Evolutionary conservation across 2,113 vertebrate species (phyloP).

Genomic region (Uria aalge): DNA sequence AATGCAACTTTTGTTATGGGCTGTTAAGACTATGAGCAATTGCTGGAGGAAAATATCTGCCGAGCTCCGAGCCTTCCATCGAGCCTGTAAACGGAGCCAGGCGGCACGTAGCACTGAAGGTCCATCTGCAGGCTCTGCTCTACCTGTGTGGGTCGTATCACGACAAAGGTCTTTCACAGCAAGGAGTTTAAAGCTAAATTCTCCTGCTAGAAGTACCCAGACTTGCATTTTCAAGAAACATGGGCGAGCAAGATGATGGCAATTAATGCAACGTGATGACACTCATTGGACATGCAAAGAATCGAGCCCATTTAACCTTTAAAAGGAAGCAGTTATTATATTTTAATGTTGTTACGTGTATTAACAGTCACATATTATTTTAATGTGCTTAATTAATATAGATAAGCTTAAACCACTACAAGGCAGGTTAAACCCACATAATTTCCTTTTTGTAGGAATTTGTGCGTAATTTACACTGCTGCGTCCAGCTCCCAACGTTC

Average conservation of each 20-base stretch:
- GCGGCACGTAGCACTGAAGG: not conserved
- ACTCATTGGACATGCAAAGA: not conserved
- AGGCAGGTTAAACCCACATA: not conserved
- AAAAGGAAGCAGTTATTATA: conserved; percentile 9
- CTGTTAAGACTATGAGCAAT: not conserved
- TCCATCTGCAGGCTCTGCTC: not conserved
- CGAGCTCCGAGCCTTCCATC: not conserved
- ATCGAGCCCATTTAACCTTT: conserved; percentile 5
- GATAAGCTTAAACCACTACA: not conserved
- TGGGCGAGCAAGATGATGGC: not conserved
- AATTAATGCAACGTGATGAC: not conserved
- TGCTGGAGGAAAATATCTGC: not conserved
- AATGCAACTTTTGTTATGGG: not conserved
- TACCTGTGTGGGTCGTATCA: accelerated
- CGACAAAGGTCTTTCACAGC: not conserved
- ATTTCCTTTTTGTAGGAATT: not conserved
- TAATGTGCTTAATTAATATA: conserved; percentile 15
- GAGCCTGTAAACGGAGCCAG: not conserved
- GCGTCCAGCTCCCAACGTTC: not conserved
- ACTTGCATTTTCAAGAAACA: not conserved
- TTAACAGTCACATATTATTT: conserved; percentile 1
- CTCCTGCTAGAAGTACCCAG: not conserved
- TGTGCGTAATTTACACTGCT: not conserved
- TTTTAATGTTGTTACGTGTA: not conserved
- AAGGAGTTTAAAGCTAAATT: not conserved